Evolutionary conservation across 2,113 vertebrate species (phyloP).

Genomic region (Bubo scandiacus): DNA sequence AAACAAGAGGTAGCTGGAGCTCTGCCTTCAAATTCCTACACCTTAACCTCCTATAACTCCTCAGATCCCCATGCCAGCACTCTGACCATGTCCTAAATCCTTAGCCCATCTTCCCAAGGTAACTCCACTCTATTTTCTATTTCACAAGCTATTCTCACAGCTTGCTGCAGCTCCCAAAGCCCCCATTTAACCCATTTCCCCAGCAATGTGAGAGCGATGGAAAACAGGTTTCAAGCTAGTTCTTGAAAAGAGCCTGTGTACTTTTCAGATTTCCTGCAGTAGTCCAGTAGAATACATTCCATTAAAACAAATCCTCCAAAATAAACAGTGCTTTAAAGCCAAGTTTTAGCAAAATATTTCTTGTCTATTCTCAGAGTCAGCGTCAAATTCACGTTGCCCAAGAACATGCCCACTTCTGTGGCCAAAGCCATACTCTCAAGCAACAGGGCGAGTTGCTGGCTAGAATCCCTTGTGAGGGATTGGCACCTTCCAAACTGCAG

Average conservation of each 20-base stretch:
- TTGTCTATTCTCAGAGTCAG: not conserved
- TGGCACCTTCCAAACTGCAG: not conserved
- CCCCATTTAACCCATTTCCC: not conserved
- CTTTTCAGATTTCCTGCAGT: not conserved
- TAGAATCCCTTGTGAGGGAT: not conserved
- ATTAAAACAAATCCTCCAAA: not conserved
- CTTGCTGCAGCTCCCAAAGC: not conserved
- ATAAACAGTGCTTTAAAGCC: not conserved
- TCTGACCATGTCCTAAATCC: not conserved
- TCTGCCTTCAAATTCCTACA: not conserved
- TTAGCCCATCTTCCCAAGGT: not conserved
- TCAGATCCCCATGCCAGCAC: not conserved
- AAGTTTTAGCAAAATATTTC: not conserved
- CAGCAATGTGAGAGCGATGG: not conserved
- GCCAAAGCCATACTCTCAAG: rapidly evolving
- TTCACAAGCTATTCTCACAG: not conserved
- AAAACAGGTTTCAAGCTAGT: not conserved
- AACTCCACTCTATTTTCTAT: not conserved
- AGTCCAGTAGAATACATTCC: not conserved
- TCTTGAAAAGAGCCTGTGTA: not conserved
- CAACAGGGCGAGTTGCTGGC: rapidly evolving
- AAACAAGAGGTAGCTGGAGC: not conserved
- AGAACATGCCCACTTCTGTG: rapidly evolving
- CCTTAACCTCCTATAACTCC: not conserved
- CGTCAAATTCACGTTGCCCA: not conserved